Evolutionary conservation across 2,113 vertebrate species (phyloP).

Genomic region (Ploceus nigricollis): DNA sequence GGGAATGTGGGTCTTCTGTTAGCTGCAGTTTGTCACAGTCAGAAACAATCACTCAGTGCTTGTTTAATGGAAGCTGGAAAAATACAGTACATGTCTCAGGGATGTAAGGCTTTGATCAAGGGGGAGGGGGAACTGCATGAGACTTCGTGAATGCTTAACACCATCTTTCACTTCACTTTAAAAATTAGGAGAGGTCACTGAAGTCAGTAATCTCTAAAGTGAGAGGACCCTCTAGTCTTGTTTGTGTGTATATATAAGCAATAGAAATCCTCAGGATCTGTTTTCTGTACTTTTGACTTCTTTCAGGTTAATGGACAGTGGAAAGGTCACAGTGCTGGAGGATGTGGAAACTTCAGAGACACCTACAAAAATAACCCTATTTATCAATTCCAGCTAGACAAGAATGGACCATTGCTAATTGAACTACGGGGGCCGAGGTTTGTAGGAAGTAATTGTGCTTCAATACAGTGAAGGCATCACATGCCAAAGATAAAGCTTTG

Average conservation of each 20-base stretch:
- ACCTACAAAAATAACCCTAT: constrained; percentile 92
- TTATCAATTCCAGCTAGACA: constrained; percentile 91
- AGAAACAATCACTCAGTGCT: not conserved
- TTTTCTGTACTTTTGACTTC: not conserved
- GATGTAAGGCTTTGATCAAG: not conserved
- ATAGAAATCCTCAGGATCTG: not conserved
- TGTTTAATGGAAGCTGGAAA: not conserved
- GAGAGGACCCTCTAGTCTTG: not conserved
- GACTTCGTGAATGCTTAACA: not conserved
- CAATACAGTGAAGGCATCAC: not conserved
- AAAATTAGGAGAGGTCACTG: not conserved
- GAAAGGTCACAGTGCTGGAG: constrained; percentile 90
- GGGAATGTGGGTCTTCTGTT: not conserved
- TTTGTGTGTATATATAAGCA: not conserved
- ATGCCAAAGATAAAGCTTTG: not conserved
- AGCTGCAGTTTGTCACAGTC: not conserved
- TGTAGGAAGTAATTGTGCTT: not conserved
- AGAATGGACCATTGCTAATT: constrained; percentile 87
- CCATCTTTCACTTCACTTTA: not conserved
- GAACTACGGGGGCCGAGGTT: constrained; percentile 95
- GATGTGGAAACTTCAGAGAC: constrained; percentile 95
- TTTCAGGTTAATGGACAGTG: constrained; percentile 92
- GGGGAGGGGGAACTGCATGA: not conserved
- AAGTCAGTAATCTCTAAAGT: not conserved
- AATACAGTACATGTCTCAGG: not conserved